A percentile compares a stretch with the other conserved stretches of the same genome.
These are phyloP conservation scores for Egretta garzetta DNA, from an alignment of 2,113 vertebrate genomes.

Conservation along the genomic window DNA sequence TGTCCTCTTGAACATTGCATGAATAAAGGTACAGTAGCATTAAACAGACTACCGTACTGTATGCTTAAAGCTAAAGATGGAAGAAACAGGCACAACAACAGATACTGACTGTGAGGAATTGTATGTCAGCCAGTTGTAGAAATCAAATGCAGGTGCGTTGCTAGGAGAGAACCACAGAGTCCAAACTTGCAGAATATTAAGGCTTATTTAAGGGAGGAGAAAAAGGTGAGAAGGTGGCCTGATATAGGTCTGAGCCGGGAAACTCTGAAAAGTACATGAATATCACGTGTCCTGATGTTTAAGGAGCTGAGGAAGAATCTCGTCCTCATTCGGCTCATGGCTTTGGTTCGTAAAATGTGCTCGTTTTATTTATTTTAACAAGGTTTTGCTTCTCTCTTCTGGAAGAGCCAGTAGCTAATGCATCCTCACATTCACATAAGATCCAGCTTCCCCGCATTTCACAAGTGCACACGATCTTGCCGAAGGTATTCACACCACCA, in stretches of 20 bases:
- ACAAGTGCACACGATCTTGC: neutral
- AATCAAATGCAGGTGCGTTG: neutral
- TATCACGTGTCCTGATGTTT: neutral
- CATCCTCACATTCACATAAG: neutral
- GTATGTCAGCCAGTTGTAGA: neutral
- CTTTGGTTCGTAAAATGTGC: accelerated
- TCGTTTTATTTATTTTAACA: neutral
- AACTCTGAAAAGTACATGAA: neutral
- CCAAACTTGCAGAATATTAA: neutral
- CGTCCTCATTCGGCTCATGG: neutral
- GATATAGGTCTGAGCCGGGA: neutral
- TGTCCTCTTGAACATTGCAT: neutral
- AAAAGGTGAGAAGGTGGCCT: neutral
- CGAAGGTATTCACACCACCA: accelerated
- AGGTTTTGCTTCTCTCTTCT: neutral
- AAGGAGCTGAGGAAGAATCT: neutral
- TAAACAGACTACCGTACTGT: neutral
- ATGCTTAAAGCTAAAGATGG: neutral
- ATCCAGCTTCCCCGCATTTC: neutral
- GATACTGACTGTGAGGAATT: neutral
- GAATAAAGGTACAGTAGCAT: neutral
- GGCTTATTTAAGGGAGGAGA: neutral
- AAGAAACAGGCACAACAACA: neutral
- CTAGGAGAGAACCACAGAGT: neutral
- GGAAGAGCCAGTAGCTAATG: neutral